These are phyloP conservation scores for Chromoteleia sp. DNA, from an alignment of 2,888 invertebrate genomes.

Conservation along the genomic window DNA sequence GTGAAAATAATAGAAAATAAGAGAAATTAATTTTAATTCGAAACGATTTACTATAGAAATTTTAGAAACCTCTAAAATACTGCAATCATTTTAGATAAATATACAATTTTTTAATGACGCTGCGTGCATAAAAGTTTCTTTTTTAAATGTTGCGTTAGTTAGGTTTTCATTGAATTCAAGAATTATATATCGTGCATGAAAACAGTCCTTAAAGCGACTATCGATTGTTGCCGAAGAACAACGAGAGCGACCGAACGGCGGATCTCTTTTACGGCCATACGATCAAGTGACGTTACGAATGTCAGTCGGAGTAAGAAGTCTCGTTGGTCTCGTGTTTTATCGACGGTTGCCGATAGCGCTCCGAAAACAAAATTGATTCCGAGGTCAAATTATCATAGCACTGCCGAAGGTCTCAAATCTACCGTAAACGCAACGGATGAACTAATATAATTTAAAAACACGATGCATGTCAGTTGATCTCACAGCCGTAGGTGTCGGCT, in stretches of 20 bases:
- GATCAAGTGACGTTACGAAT: constrained; percentile 59
- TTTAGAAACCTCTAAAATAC: too few species aligned
- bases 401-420: background rate
- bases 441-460: constrained; percentile 8
- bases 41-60: too few species aligned
- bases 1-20: too few species aligned
- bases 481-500: background rate
- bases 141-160: too few species aligned
- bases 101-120: too few species aligned
- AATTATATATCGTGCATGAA: constrained; percentile 1
- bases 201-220: constrained; percentile 21
- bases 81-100: too few species aligned
- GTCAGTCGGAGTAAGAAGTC: constrained; percentile 56
- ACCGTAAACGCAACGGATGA: background rate
- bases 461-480: constrained; percentile 39
- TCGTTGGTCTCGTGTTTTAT: constrained; percentile 42
- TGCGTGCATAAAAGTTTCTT: too few species aligned
- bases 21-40: too few species aligned
- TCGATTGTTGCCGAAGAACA: constrained; percentile 52
- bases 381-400: background rate
- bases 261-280: constrained; percentile 46
- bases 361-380: constrained; percentile 6
- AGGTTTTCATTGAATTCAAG: too few species aligned
- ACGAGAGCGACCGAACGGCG: constrained; percentile 43
- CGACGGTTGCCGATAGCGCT: background rate